Evolutionary conservation across 2,113 vertebrate genomes (phyloP).

Genomic region (Mormyrus lacerda): DNA sequence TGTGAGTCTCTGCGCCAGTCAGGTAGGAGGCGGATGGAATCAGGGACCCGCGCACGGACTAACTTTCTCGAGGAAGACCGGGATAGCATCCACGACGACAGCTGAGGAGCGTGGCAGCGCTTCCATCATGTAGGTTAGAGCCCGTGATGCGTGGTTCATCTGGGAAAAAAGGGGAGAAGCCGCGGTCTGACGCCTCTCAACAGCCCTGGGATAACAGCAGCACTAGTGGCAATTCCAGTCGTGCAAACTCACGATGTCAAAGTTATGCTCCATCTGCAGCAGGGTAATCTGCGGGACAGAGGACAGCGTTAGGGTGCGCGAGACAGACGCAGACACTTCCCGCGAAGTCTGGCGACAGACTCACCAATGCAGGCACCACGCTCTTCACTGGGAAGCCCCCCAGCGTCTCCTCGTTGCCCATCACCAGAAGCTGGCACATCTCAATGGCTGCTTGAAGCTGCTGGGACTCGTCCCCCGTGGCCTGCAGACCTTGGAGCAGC

Average conservation of each 20-base stretch:
- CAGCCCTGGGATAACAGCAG: background rate
- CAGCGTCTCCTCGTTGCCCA: constrained; percentile 98
- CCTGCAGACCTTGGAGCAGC: constrained; percentile 93
- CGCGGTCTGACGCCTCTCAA: background rate
- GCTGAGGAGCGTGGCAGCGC: constrained; percentile 95
- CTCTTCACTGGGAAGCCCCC: constrained; percentile 98
- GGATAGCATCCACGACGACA: constrained; percentile 96
- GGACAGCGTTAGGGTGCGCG: background rate
- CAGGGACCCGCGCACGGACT: background rate
- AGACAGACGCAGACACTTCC: background rate
- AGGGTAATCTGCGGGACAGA: constrained; percentile 77
- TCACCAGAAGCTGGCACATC: constrained; percentile 97
- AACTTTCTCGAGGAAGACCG: constrained; percentile 98
- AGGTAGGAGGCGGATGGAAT: too few relatives aligned
- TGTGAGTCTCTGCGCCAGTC: background rate
- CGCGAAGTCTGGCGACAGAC: constrained; percentile 15
- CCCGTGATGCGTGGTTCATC: constrained; percentile 98
- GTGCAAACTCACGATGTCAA: constrained; percentile 89
- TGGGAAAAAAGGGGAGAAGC: constrained; percentile 41
- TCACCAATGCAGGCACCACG: constrained; percentile 94
- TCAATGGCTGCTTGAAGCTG: constrained; percentile 97
- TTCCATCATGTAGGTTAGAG: constrained; percentile 99
- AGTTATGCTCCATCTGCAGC: constrained; percentile 99
- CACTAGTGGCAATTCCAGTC: background rate
- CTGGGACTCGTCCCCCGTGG: constrained; percentile 91